Base-by-base conservation (phyloP, 2,797 vertebrate species). In the Sylvia borin region DNA sequence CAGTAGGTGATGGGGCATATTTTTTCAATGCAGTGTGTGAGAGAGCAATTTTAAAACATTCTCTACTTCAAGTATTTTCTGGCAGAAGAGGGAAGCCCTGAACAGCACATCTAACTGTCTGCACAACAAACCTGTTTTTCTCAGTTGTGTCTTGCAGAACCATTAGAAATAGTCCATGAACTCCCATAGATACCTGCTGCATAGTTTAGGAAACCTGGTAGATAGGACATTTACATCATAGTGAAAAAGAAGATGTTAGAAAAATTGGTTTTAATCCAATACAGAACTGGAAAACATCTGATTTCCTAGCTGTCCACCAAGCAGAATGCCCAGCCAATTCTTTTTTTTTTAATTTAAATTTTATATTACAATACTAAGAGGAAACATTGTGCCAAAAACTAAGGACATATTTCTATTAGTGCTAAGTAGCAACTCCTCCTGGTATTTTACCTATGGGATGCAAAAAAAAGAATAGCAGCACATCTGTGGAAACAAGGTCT, bases 81-180 rank as follows among this genome's bases (percentile, higher is more conserved):
- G 25, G 60, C 26, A 93, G 53, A 85, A 40, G 45, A 67, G 64
- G 54, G 48, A 79, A 95, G 26, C 42, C 60, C 71, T 81, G 36
- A 90, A 67, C 34, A 90, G 60, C 38, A 57, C 67, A 88, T 90
- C 21, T 51, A 75, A 81, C 53, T 91, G 43, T 87, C 53, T 85
- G 57, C 48, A 85, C 45, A 67, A 76, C 74, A 94, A 85, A 88
- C 74, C 62, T 92, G 48, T 38, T 95, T 95, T 88, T 88, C 85
- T 87, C 71, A 53, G 51, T 76, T 81, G 36, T 42, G 13, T 92
- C 83, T 93, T 89, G 62, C 17, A 2, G 67, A 85, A 87, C 74
- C 85, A 82, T 93, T 92, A 93, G 80, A 95, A 95, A 93, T 93
- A 73, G 67, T 76, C 88, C 77, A 50, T 79, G 83, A 94, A 93